Conservation (phyloP, 2,888 invertebrate species). For the Epirrhoe tristata region DNA sequence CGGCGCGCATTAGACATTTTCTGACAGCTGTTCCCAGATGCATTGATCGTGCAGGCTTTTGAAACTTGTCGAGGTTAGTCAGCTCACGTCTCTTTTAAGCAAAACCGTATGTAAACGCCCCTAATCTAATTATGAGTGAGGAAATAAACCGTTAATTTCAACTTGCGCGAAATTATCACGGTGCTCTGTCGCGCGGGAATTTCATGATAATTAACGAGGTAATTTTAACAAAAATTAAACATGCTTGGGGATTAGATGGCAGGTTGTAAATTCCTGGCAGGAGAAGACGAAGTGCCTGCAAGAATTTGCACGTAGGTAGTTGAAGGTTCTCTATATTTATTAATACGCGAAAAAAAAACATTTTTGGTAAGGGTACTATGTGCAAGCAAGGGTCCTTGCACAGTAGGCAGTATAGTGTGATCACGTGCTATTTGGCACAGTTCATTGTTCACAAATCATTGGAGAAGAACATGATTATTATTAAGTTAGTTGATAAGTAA, state of each 20-base stretch:
- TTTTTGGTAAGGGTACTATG: no score
- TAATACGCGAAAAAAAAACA: not conserved
- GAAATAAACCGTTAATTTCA: conserved; percentile 35
- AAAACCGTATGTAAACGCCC: conserved; percentile 9
- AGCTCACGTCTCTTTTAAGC: not conserved
- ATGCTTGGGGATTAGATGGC: conserved; percentile 25
- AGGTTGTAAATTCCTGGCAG: conserved; percentile 29
- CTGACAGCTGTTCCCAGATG: no score
- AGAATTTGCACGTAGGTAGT: not conserved
- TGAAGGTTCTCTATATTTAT: not conserved
- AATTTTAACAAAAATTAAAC: conserved; percentile 39
- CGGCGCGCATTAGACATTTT: no score
- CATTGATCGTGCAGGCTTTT: no score
- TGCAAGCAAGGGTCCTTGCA: no score
- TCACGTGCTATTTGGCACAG: no score
- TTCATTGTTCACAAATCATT: no score
- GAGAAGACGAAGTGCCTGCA: conserved; percentile 18
- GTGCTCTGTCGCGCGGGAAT: conserved; percentile 29
- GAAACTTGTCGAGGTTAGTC: no score
- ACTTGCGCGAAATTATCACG: conserved; percentile 30
- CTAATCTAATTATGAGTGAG: conserved; percentile 31
- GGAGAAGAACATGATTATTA: no score
- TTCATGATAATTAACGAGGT: conserved; percentile 34
- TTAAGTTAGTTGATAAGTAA: no score
- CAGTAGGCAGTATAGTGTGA: no score